Conservation (phyloP, 2,888 invertebrate genomes). For the Tortricodes alternella region DNA sequence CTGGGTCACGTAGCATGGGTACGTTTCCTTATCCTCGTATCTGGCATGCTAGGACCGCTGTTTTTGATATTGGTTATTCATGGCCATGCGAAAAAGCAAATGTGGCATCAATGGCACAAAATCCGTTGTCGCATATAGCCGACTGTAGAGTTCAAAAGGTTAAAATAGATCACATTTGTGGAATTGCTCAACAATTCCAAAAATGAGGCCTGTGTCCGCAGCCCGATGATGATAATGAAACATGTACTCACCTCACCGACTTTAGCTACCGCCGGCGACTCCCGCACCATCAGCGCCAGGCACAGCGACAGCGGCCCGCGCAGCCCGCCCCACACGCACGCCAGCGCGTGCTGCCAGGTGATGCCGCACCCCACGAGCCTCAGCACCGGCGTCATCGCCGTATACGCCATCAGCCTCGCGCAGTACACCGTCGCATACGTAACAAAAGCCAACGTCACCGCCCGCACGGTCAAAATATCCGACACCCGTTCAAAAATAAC, state of each 20-base stretch:
- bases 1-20: too few species aligned
- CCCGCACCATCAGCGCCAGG: conserved; percentile 79
- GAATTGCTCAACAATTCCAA: too few species aligned
- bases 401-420: conserved; percentile 73
- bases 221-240: too few species aligned
- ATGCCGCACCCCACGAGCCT: conserved; percentile 81
- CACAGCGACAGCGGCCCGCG: conserved; percentile 84
- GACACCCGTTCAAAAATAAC: conserved; percentile 81
- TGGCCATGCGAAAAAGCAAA: too few species aligned
- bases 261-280: conserved; percentile 59
- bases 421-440: conserved; percentile 75
- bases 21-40: too few species aligned
- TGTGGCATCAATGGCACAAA: too few species aligned
- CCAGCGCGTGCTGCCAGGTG: conserved; percentile 80
- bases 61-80: too few species aligned
- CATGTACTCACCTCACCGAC: conserved; percentile 58
- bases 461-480: conserved; percentile 64
- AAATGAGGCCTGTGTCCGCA: too few species aligned
- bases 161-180: too few species aligned
- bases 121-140: too few species aligned
- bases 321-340: conserved; percentile 85
- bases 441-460: conserved; percentile 67
- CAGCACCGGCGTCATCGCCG: conserved; percentile 76
- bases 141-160: too few species aligned
- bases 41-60: too few species aligned